Conservation (phyloP, 2,113 vertebrate genomes). For the Dicentrarchus labrax region DNA sequence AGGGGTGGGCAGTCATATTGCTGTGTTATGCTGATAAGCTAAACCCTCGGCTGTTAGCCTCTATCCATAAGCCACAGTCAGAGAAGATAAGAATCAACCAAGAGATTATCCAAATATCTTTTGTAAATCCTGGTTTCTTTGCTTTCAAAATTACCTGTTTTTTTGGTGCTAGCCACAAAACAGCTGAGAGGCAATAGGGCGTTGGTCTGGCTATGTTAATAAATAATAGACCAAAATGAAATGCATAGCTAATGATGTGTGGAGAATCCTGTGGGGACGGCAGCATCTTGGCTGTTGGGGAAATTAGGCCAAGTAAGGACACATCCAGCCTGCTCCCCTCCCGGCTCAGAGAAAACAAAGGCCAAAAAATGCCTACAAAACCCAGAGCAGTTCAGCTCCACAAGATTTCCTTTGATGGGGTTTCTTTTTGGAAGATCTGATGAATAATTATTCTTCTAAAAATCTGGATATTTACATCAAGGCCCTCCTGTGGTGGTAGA, state of each 20-base stretch:
- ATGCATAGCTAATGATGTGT: constrained; percentile 73
- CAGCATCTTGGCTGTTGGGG: constrained; percentile 58
- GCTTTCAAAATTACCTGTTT: constrained; percentile 24
- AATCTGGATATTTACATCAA: constrained; percentile 62
- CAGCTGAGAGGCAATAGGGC: constrained; percentile 37
- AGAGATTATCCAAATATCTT: constrained; percentile 22
- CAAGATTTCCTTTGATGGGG: constrained; percentile 68
- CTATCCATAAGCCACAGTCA: constrained; percentile 1
- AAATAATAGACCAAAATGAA: constrained; percentile 79
- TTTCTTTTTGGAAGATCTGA: constrained; percentile 42
- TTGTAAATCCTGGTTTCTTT: background rate
- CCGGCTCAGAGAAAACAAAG: constrained; percentile 60
- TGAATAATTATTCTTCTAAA: constrained; percentile 70
- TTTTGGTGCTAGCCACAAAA: constrained; percentile 21
- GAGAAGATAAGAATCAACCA: constrained; percentile 25
- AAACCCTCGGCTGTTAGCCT: constrained; percentile 8
- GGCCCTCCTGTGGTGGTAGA: constrained; percentile 48
- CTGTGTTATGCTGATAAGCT: constrained; percentile 64
- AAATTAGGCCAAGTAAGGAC: constrained; percentile 78
- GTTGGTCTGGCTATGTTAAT: constrained; percentile 69
- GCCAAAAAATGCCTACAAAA: constrained; percentile 49
- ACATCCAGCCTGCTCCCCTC: constrained; percentile 43
- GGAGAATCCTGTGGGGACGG: constrained; percentile 63
- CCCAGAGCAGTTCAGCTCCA: constrained; percentile 38
- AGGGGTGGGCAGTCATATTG: background rate